Percentiles rank a stretch among this genome's conserved stretches.
Evolutionary conservation across 2,888 invertebrate genomes (phyloP).

Genomic region (Boloria euphrosyne): DNA sequence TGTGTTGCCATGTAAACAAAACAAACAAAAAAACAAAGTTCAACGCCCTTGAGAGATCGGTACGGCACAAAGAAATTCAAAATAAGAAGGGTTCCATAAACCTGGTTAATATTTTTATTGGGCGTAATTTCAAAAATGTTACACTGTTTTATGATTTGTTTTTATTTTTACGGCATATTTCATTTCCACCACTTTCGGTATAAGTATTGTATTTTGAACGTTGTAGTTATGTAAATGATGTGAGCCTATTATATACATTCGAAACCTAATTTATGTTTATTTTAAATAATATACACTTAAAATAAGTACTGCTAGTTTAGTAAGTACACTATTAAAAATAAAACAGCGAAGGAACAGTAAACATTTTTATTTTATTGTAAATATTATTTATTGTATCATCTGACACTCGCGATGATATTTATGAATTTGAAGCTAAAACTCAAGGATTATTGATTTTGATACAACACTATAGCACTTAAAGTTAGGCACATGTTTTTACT

Average conservation of each 20-base stretch:
- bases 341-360: constrained; percentile 74
- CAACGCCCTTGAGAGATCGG: constrained; percentile 26
- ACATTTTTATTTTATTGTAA: constrained; percentile 77
- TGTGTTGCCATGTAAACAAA: constrained; percentile 11
- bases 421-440: constrained; percentile 44
- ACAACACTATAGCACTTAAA: constrained; percentile 19
- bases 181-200: neutral
- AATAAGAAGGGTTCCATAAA: constrained; percentile 38
- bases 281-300: neutral
- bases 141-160: constrained; percentile 30
- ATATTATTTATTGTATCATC: constrained; percentile 78
- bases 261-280: neutral
- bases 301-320: too few species aligned
- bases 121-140: constrained; percentile 35
- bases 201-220: neutral
- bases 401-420: constrained; percentile 72
- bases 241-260: neutral
- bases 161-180: constrained; percentile 12
- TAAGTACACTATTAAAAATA: constrained; percentile 46
- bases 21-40: constrained; percentile 18
- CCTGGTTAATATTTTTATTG: constrained; percentile 42
- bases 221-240: neutral
- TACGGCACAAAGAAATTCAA: constrained; percentile 26
- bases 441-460: constrained; percentile 39
- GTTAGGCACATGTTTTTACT: constrained; percentile 18